These are phyloP conservation scores for Adineta ricciae DNA, from an alignment of 2,888 invertebrate species.

Conservation along the genomic window DNA sequence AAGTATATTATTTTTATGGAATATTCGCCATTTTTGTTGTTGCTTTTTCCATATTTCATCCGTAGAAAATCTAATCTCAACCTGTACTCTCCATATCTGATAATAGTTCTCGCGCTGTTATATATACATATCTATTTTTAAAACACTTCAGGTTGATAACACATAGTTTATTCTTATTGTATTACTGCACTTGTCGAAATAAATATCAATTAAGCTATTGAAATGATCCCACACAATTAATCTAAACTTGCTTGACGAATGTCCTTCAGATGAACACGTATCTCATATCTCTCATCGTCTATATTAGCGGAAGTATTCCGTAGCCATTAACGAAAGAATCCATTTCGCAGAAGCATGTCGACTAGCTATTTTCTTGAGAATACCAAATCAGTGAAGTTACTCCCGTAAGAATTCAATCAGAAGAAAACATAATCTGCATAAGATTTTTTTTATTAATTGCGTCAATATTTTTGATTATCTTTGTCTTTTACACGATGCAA, in stretches of 20 bases:
- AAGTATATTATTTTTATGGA: background rate
- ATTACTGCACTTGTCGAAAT: too few relatives aligned
- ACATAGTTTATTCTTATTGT: too few relatives aligned
- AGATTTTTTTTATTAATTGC: background rate
- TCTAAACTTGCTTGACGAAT: too few relatives aligned
- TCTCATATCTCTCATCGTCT: too few relatives aligned
- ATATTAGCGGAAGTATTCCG: background rate
- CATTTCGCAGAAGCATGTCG: background rate
- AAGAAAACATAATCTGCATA: background rate
- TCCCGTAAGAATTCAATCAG: background rate
- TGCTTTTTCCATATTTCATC: background rate
- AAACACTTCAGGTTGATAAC: too few relatives aligned
- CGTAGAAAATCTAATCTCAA: background rate
- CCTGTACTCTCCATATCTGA: background rate
- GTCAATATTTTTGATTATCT: background rate
- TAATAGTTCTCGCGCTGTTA: too few relatives aligned
- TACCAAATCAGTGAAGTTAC: background rate
- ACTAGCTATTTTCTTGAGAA: background rate
- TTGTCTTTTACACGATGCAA: background rate
- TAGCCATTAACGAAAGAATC: background rate
- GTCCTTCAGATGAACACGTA: too few relatives aligned
- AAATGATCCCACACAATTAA: too few relatives aligned
- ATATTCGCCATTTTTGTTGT: background rate
- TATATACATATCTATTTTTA: background rate
- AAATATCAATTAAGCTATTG: too few relatives aligned